Conservation (phyloP, 2,797 vertebrate species). For the Pempheris klunzingeri region DNA sequence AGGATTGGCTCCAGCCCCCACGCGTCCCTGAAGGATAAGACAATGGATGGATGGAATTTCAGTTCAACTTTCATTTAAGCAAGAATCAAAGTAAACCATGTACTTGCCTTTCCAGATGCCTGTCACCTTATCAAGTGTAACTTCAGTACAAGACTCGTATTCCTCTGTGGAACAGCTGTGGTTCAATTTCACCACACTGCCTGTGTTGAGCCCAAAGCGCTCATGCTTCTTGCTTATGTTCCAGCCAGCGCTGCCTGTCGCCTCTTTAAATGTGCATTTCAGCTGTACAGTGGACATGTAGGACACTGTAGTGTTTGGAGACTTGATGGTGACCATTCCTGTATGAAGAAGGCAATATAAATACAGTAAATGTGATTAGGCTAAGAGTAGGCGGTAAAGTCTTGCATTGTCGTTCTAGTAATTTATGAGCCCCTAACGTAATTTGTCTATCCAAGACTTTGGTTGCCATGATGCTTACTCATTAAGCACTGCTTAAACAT, state of each 20-base stretch:
- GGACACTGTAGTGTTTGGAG: slow-evolving; percentile 3
- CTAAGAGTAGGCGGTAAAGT: background rate
- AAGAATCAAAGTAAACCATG: background rate
- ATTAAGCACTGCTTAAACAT: too few relatives aligned
- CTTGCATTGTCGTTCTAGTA: background rate
- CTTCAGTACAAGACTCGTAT: background rate
- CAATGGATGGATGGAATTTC: too few relatives aligned
- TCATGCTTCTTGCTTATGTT: background rate
- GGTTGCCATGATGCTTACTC: background rate
- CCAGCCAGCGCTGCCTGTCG: slow-evolving; percentile 48
- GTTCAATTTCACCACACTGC: slow-evolving; percentile 57
- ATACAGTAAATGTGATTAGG: background rate
- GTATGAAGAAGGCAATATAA: slow-evolving; percentile 1
- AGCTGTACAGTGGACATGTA: slow-evolving; percentile 33
- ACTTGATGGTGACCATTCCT: slow-evolving; percentile 76
- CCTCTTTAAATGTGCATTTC: slow-evolving; percentile 66
- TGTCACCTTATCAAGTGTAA: slow-evolving; percentile 35
- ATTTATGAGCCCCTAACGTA: background rate
- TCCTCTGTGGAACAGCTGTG: rapidly evolving
- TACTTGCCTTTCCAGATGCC: slow-evolving; percentile 69
- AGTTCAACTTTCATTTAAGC: background rate
- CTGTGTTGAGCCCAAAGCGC: slow-evolving; percentile 48
- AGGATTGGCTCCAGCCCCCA: too few relatives aligned
- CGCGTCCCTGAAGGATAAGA: too few relatives aligned
- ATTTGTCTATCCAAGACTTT: background rate